Conservation (phyloP, 2,888 invertebrate genomes). For the Melolontha melolontha region DNA sequence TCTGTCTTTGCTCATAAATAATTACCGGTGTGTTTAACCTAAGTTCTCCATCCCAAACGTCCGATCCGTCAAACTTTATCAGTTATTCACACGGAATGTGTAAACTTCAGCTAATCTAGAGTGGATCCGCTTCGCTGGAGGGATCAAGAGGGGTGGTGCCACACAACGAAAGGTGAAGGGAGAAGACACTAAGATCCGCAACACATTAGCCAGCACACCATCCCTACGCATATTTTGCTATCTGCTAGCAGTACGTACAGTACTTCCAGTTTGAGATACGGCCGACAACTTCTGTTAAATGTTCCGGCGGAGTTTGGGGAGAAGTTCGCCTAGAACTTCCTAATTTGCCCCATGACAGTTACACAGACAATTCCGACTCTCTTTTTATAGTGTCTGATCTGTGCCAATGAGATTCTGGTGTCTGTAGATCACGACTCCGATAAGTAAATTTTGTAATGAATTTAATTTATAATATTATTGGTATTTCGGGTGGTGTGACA, state of each 20-base stretch:
- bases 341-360: conserved; percentile 30
- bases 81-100: conserved; percentile 40
- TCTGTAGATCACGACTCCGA: conserved; percentile 10
- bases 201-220: conserved; percentile 30
- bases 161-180: background rate
- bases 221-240: conserved; percentile 30
- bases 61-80: conserved; percentile 39
- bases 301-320: conserved; percentile 24
- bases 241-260: conserved; percentile 2
- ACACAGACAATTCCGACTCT: conserved; percentile 25
- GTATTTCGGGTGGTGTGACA: background rate
- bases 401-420: conserved; percentile 1
- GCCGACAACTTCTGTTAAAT: conserved; percentile 33
- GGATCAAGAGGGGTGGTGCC: background rate
- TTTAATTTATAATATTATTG: background rate
- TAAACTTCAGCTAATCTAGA: conserved; percentile 39
- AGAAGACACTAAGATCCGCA: conserved; percentile 17
- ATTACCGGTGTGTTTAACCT: conserved; percentile 38
- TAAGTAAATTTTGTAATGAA: conserved; percentile 5
- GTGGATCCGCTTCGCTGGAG: conserved; percentile 25
- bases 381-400: conserved; percentile 12
- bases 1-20: conserved; percentile 30
- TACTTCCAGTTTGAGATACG: conserved; percentile 4
- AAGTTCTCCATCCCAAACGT: conserved; percentile 33
- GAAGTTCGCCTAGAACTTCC: conserved; percentile 20